phyloP scores from a whole-genome alignment of 1,140 invertebrate species.

The Homarus americanus region DNA sequence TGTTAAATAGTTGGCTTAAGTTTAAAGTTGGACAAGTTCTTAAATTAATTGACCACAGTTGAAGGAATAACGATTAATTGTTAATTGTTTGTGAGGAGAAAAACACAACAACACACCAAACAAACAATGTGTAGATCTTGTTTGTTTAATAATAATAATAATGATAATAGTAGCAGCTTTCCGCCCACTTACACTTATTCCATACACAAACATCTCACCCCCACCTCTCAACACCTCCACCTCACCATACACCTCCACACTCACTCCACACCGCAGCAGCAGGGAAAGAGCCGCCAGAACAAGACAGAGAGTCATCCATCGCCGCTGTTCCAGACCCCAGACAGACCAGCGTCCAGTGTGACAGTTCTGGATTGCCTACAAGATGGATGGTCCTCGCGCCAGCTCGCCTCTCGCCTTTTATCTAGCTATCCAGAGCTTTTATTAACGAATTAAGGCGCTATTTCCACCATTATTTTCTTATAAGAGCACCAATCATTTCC shows the following conservation, averaged over 20 bases:
- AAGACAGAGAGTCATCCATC: slow-evolving; percentile 43
- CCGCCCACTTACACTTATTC: too few relatives aligned
- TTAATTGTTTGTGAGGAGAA: too few relatives aligned
- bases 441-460: slow-evolving; percentile 73
- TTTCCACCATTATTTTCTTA: slow-evolving; percentile 73
- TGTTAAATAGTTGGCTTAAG: too few relatives aligned
- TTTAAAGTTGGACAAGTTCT: too few relatives aligned
- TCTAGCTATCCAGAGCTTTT: slow-evolving; percentile 68
- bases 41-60: too few relatives aligned
- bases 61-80: too few relatives aligned
- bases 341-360: slow-evolving; percentile 61
- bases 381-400: slow-evolving; percentile 61
- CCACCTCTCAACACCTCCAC: not conserved
- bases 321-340: slow-evolving; percentile 37
- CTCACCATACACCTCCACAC: not conserved
- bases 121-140: too few relatives aligned
- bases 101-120: too few relatives aligned
- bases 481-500: slow-evolving; percentile 71
- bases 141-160: too few relatives aligned
- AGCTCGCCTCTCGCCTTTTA: slow-evolving; percentile 56
- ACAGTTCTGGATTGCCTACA: slow-evolving; percentile 56
- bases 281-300: not conserved
- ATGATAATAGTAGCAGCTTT: too few relatives aligned
- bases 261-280: not conserved
- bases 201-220: not conserved